phyloP scores from a whole-genome alignment of 2,888 invertebrate species.

The Philereme vetulata region DNA sequence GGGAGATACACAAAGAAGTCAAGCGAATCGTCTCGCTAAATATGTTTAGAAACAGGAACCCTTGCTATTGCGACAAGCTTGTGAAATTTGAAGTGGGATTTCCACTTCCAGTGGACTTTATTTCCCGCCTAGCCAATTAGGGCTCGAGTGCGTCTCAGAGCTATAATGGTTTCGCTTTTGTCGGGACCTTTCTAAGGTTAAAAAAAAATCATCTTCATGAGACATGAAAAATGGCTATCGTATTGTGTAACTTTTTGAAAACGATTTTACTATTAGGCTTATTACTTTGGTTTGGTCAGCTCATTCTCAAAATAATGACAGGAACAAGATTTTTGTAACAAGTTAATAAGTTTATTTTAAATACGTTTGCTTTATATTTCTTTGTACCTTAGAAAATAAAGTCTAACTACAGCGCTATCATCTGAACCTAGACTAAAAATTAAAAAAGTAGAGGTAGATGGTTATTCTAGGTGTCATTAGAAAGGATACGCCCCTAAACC shows the following conservation, averaged over 20 bases:
- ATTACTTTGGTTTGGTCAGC: no score
- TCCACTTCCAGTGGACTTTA: conserved; percentile 11
- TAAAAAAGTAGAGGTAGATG: no score
- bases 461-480: no score
- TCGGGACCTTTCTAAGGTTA: background rate
- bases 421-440: no score
- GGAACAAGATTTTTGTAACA: no score
- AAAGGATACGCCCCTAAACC: no score
- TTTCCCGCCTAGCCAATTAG: conserved; percentile 19
- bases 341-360: no score
- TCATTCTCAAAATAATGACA: no score
- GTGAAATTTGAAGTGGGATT: conserved; percentile 20
- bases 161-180: conserved; percentile 3
- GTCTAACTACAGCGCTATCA: no score
- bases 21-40: conserved; percentile 14
- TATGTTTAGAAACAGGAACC: conserved; percentile 9
- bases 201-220: conserved; percentile 1
- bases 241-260: background rate
- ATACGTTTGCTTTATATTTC: no score
- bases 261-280: background rate
- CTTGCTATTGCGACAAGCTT: conserved; percentile 14
- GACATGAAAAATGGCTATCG: background rate
- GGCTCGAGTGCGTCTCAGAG: conserved; percentile 13
- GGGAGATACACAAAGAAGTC: conserved; percentile 5
- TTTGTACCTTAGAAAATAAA: no score